Percentiles rank a stretch among this genome's conserved stretches.
Evolutionary conservation across 2,113 vertebrate species (phyloP).

Genomic region (Ochotona curzoniae): DNA sequence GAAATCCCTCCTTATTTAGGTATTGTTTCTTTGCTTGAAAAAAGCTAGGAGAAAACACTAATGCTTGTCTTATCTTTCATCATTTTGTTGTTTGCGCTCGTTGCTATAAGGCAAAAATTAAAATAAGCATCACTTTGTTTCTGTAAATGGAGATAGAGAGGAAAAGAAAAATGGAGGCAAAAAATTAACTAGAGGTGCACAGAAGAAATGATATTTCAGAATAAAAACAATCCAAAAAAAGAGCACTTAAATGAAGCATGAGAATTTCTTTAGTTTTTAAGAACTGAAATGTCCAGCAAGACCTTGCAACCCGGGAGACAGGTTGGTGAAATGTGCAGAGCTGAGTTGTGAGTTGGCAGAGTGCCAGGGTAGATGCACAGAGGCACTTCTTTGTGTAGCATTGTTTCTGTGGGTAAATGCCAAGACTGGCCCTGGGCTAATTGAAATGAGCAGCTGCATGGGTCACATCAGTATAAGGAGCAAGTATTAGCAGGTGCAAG

Average conservation of each 20-base stretch:
- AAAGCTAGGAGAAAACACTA: background rate
- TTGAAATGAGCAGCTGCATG: conserved; percentile 80
- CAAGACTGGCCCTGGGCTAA: conserved; percentile 80
- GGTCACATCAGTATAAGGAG: conserved; percentile 72
- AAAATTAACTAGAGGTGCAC: background rate
- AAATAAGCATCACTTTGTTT: background rate
- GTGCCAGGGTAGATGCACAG: conserved; percentile 69
- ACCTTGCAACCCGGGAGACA: background rate
- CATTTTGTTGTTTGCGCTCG: background rate
- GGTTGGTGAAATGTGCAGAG: conserved; percentile 65
- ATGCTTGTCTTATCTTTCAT: background rate
- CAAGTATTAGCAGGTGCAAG: conserved; percentile 75
- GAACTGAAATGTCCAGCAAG: background rate
- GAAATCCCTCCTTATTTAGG: background rate
- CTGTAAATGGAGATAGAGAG: background rate
- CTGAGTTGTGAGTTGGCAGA: conserved; percentile 68
- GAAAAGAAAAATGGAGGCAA: background rate
- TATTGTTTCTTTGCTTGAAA: background rate
- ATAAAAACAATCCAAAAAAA: background rate
- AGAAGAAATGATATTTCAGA: background rate
- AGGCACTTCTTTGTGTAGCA: background rate
- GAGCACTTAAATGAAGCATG: background rate
- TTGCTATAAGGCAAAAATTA: background rate
- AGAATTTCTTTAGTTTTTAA: background rate
- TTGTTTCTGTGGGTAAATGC: conserved; percentile 71